Evolutionary conservation across 2,888 invertebrate genomes (phyloP).

Genomic region (Adineta ricciae): DNA sequence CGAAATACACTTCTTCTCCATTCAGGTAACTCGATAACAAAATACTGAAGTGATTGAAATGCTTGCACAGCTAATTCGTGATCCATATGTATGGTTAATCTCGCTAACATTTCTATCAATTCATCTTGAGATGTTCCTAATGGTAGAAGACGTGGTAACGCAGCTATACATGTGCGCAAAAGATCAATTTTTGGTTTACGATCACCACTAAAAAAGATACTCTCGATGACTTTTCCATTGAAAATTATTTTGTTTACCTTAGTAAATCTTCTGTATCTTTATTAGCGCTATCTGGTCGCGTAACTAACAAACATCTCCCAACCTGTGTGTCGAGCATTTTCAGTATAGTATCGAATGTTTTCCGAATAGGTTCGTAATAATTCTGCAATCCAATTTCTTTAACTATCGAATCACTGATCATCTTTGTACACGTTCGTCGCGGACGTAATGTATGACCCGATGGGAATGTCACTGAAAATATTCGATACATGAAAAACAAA

Average conservation of each 20-base stretch:
- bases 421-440: not conserved
- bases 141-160: slow-evolving; percentile 89
- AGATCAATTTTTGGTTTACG: slow-evolving; percentile 92
- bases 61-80: slow-evolving; percentile 77
- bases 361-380: slow-evolving; percentile 28
- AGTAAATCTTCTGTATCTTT: slow-evolving; percentile 30
- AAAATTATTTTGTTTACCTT: not conserved
- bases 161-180: slow-evolving; percentile 93
- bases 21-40: slow-evolving; percentile 87
- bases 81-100: slow-evolving; percentile 93
- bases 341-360: slow-evolving; percentile 31
- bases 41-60: slow-evolving; percentile 84
- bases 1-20: slow-evolving; percentile 65
- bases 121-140: slow-evolving; percentile 91
- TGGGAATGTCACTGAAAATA: not conserved
- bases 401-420: slow-evolving; percentile 17
- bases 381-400: slow-evolving; percentile 26
- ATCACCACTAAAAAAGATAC: slow-evolving; percentile 61
- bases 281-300: slow-evolving; percentile 26
- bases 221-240: too few species aligned
- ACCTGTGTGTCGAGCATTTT: slow-evolving; percentile 29
- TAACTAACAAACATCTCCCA: slow-evolving; percentile 30
- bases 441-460: slow-evolving; percentile 18
- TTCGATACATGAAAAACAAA: too few species aligned
- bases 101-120: slow-evolving; percentile 79